Conservation (phyloP, 2,888 invertebrate genomes). For the Lithophane ornitopus region DNA sequence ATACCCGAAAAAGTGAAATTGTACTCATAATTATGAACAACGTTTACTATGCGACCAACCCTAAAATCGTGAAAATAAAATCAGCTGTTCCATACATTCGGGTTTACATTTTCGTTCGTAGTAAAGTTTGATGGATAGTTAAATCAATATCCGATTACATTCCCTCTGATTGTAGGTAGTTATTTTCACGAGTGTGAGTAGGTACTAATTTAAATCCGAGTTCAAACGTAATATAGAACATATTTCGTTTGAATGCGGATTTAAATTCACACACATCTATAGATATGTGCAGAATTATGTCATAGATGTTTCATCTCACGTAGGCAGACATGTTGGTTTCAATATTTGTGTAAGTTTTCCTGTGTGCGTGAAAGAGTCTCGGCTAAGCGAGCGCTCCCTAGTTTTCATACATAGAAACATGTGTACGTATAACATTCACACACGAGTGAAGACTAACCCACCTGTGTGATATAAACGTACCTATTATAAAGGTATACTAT, state of each 20-base stretch:
- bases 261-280: neutral
- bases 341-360: neutral
- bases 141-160: neutral
- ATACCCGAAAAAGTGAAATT: neutral
- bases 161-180: neutral
- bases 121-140: neutral
- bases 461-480: neutral
- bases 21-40: neutral
- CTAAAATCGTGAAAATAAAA: too few relatives aligned
- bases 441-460: neutral
- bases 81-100: neutral
- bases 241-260: too few relatives aligned
- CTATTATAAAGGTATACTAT: neutral
- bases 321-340: neutral
- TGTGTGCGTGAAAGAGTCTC: neutral
- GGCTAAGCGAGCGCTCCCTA: neutral
- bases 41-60: neutral
- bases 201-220: neutral
- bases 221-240: slow-evolving; percentile 5
- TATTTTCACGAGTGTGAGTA: neutral
- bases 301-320: neutral
- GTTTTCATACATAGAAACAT: neutral
- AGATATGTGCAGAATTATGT: neutral
- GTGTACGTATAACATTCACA: neutral
- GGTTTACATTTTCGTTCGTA: neutral